Conservation (phyloP, 2,113 vertebrate genomes). For the Pantherophis guttatus region DNA sequence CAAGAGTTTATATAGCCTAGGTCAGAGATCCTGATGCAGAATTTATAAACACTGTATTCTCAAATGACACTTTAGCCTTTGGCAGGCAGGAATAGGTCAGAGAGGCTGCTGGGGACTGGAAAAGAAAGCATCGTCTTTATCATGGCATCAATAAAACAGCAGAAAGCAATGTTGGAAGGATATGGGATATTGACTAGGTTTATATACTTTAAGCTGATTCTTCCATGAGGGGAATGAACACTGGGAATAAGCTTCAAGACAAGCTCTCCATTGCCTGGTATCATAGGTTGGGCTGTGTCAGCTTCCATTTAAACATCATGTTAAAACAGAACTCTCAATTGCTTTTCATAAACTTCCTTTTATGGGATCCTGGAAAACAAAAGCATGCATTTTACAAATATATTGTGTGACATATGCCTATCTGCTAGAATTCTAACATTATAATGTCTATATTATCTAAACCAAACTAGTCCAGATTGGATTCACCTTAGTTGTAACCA, state of each 20-base stretch:
- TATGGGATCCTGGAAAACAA: neutral
- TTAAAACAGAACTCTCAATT: neutral
- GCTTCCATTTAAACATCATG: neutral
- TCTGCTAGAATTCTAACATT: neutral
- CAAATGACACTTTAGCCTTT: slow-evolving; percentile 26
- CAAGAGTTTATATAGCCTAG: slow-evolving; percentile 39
- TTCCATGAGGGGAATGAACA: rapidly evolving
- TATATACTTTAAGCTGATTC: rapidly evolving
- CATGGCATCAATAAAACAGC: neutral
- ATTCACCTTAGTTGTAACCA: too few relatives aligned
- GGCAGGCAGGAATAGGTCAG: slow-evolving; percentile 35
- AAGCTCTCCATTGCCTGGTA: neutral
- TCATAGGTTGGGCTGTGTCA: neutral
- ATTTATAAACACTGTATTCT: slow-evolving; percentile 12
- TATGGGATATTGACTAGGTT: neutral
- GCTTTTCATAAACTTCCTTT: neutral
- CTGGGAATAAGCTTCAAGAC: neutral
- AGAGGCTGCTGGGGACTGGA: neutral
- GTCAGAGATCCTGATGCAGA: slow-evolving; percentile 37
- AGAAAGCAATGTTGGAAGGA: neutral
- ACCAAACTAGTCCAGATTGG: neutral
- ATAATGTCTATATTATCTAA: neutral
- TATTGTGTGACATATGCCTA: neutral
- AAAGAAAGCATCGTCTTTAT: slow-evolving; percentile 3
- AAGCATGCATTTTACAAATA: neutral